A percentile compares a stretch with the other conserved stretches of the same genome.
Evolutionary conservation across 2,797 vertebrate species (phyloP).

Genomic region (Craterocephalus amniculus): DNA sequence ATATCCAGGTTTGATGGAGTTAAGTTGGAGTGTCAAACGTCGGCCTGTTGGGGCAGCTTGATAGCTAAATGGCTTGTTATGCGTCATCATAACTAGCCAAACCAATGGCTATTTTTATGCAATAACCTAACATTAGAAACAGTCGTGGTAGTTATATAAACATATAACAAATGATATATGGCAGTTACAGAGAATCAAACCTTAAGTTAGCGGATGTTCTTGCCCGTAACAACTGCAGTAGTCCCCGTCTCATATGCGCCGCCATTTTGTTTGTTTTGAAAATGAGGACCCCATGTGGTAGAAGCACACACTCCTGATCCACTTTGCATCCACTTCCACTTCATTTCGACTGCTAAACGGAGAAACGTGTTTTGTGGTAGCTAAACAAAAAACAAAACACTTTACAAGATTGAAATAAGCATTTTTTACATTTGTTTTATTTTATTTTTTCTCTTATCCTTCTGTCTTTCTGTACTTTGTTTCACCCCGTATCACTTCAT

Average conservation of each 20-base stretch:
- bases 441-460: too few relatives aligned
- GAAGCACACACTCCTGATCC: neutral
- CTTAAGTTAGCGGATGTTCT: slow-evolving; percentile 52
- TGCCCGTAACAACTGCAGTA: slow-evolving; percentile 59
- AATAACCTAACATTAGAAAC: neutral
- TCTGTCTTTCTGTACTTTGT: too few relatives aligned
- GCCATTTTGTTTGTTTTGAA: slow-evolving; percentile 86
- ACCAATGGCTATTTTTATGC: rapidly evolving
- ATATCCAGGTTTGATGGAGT: neutral
- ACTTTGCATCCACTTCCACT: neutral
- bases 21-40: neutral
- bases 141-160: neutral
- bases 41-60: slow-evolving; percentile 13
- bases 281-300: slow-evolving; percentile 51
- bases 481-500: too few relatives aligned
- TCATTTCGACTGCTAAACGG: neutral
- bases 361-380: neutral
- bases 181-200: slow-evolving; percentile 45
- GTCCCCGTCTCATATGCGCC: slow-evolving; percentile 73
- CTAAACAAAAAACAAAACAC: too few relatives aligned
- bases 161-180: rapidly evolving
- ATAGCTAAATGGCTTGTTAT: slow-evolving; percentile 20
- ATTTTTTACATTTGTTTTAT: too few relatives aligned
- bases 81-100: too few relatives aligned
- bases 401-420: too few relatives aligned